Evolutionary conservation across 2,888 invertebrate genomes (phyloP), one percentile per base, ranked within the genome.

Genomic region (Melinaea marsaeus): DNA sequence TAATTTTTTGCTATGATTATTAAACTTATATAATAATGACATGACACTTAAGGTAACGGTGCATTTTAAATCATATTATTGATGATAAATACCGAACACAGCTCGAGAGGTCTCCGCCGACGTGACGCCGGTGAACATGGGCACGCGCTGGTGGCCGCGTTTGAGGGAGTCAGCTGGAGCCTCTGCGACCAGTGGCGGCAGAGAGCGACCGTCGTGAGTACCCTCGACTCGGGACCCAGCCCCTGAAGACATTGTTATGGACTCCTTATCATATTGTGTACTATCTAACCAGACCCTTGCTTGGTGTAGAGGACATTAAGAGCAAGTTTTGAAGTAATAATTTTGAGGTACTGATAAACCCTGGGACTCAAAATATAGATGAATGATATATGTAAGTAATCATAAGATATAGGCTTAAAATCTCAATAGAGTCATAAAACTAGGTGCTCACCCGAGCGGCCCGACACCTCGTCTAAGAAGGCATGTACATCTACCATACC

Each of bases 91-190:
- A 89, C 94, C 93, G 71, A 88, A 86, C 11, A 94, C 90, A 33
- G 93, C 93, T 32, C 90, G 86, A 2, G 92, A 91, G 0, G 95
- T 95, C 84, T 96, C 95, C 55, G 95, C 94, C 57, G 93, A 94
- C 0, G 93, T 93, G 2, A 95, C 94, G 1, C 96, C 96, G 0
- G 94, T 95, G 11, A 96, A 85, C 67, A 96, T 79, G 0, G 95
- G 95, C 13, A 94, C 91, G 2, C 91, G 88, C 65, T 84, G 83
- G 60, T 92, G 86, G 35, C 91, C 92, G 37, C 87, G 86, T 61
- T 91, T 90, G 58, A 95, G 80, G 2, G 93, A 89, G 34, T 93
- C 86, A 2, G 93, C 85, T 0, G 95, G 95, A 55, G 92, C 84
- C 22, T 92, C 90, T n/a, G 91, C 86, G 2, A 95, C 85, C 22